Conservation (phyloP, 2,888 invertebrate species). For the Thereva nobilitata region DNA sequence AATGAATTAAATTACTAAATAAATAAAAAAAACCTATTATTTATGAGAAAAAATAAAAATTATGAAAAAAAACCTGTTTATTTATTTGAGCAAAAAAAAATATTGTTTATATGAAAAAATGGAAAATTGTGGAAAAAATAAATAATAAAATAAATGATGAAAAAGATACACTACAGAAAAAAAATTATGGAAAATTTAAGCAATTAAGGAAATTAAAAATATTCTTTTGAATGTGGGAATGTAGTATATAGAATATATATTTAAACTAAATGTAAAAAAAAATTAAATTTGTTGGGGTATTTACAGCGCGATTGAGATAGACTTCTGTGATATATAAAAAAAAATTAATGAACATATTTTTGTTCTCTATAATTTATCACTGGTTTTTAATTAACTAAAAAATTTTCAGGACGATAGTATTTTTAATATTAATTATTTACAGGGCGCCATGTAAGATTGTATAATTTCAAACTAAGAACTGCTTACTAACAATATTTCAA, state of each 20-base stretch:
- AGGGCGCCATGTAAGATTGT: slow-evolving; percentile 45
- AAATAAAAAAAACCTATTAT: too few relatives aligned
- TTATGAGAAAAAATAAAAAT: background rate
- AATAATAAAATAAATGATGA: slow-evolving; percentile 19
- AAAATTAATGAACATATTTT: slow-evolving; percentile 10
- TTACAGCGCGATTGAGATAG: slow-evolving; percentile 22
- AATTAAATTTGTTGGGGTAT: slow-evolving; percentile 36
- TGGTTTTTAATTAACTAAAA: slow-evolving; percentile 47
- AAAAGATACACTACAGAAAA: slow-evolving; percentile 8
- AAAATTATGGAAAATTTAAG: slow-evolving; percentile 23
- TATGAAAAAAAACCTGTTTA: background rate
- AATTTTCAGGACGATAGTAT: slow-evolving; percentile 45
- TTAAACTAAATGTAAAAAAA: slow-evolving; percentile 59
- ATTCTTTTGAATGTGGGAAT: slow-evolving; percentile 61
- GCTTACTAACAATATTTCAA: background rate
- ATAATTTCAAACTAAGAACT: background rate
- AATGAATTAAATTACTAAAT: too few relatives aligned
- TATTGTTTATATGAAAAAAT: background rate
- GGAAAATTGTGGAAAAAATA: background rate
- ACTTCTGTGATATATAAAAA: slow-evolving; percentile 19
- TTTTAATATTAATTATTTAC: slow-evolving; percentile 49
- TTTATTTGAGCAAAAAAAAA: background rate
- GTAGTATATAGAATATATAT: slow-evolving; percentile 62
- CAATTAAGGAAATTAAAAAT: slow-evolving; percentile 55
- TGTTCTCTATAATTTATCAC: slow-evolving; percentile 21